A percentile compares a stretch with the other conserved stretches of the same genome.
Conservation (phyloP, 1,140 invertebrate species). For the Tenebrio molitor region DNA sequence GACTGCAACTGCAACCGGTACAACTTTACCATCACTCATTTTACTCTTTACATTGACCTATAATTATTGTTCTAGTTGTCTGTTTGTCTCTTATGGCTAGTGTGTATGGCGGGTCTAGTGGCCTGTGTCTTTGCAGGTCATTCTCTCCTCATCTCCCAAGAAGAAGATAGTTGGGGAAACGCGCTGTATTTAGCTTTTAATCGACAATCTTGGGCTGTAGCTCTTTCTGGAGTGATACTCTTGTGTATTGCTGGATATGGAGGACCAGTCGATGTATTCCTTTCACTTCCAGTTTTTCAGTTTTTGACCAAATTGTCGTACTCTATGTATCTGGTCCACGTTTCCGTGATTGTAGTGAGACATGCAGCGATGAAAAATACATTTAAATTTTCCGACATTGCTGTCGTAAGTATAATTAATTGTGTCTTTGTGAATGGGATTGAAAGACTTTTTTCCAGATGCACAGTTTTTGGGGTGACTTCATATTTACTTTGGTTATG, state of each 20-base stretch:
- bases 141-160: not conserved
- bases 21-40: too few relatives aligned
- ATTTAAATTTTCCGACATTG: slow-evolving; percentile 35
- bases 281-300: slow-evolving; percentile 48
- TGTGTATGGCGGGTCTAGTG: slow-evolving; percentile 22
- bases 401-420: slow-evolving; percentile 2
- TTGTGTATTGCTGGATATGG: slow-evolving; percentile 76
- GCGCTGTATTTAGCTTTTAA: slow-evolving; percentile 74
- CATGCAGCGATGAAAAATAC: not conserved
- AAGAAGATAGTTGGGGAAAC: slow-evolving; percentile 59
- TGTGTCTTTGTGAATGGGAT: too few relatives aligned
- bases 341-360: not conserved
- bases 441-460: not conserved
- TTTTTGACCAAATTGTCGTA: slow-evolving; percentile 48
- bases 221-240: slow-evolving; percentile 76
- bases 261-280: slow-evolving; percentile 57
- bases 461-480: not conserved
- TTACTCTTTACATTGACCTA: not conserved
- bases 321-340: slow-evolving; percentile 50
- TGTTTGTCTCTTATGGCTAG: slow-evolving; percentile 29
- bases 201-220: slow-evolving; percentile 72
- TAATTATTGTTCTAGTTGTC: not conserved
- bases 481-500: not conserved
- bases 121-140: slow-evolving; percentile 29
- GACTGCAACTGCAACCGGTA: not conserved